Percentiles rank a stretch among this genome's conserved stretches.
Evolutionary conservation across 1,140 invertebrate genomes (phyloP).

Genomic region (Armadillidium nasatum): DNA sequence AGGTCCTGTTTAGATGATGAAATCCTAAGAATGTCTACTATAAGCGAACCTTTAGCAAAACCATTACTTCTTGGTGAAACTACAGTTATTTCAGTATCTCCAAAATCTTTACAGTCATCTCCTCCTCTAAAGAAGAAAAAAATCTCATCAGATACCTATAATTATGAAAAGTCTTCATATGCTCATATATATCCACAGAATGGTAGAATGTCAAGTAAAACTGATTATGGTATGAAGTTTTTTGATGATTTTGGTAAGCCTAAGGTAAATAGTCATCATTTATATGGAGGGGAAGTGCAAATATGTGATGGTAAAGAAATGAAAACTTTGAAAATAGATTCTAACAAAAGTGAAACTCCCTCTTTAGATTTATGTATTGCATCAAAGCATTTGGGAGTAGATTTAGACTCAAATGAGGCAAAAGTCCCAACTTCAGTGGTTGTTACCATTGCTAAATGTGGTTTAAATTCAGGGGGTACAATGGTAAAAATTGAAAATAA

Average conservation of each 20-base stretch:
- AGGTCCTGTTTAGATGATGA: slow-evolving; percentile 19
- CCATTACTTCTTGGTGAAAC: slow-evolving; percentile 24
- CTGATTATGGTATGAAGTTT: slow-evolving; percentile 24
- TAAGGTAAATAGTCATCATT: slow-evolving; percentile 53
- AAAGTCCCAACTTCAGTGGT: slow-evolving; percentile 46
- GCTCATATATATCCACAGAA: slow-evolving; percentile 27
- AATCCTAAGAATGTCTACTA: slow-evolving; percentile 26
- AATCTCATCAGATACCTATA: slow-evolving; percentile 34
- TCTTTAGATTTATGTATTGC: slow-evolving; percentile 37
- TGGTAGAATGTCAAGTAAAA: slow-evolving; percentile 28
- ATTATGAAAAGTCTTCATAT: slow-evolving; percentile 27
- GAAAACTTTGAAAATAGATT: slow-evolving; percentile 66
- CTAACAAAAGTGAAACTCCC: slow-evolving; percentile 51
- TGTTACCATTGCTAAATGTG: slow-evolving; percentile 62
- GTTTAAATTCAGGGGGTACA: slow-evolving; percentile 67
- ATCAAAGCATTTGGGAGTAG: slow-evolving; percentile 28
- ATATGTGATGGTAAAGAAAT: slow-evolving; percentile 59
- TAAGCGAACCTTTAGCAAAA: slow-evolving; percentile 14
- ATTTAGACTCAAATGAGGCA: slow-evolving; percentile 23
- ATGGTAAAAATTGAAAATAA: slow-evolving; percentile 55
- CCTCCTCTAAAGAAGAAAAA: slow-evolving; percentile 47
- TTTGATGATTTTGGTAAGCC: slow-evolving; percentile 31
- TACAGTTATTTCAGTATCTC: slow-evolving; percentile 16
- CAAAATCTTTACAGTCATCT: slow-evolving; percentile 15
- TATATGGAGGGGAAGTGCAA: slow-evolving; percentile 73